phyloP scores from a whole-genome alignment of 2,888 invertebrate genomes.

The Volucella bombylans region DNA sequence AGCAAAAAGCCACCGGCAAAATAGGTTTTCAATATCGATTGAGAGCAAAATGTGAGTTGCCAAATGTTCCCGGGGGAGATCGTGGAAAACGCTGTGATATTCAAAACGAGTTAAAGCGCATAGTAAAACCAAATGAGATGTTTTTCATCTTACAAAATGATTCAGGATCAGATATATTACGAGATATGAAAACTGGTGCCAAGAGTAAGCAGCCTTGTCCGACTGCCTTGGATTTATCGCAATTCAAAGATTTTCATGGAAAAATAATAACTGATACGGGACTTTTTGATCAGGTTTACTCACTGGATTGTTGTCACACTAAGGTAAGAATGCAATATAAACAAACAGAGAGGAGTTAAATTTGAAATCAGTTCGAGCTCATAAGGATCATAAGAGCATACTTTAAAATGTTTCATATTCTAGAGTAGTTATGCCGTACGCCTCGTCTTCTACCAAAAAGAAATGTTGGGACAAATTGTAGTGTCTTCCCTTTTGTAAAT shows the following conservation, averaged over 20 bases:
- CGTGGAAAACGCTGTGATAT: conserved; percentile 27
- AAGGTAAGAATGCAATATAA: conserved; percentile 27
- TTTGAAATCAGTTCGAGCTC: no score
- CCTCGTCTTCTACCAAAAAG: no score
- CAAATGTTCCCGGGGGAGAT: conserved; percentile 18
- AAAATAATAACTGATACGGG: conserved; percentile 70
- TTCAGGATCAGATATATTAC: conserved; percentile 35
- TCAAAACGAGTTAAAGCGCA: conserved; percentile 38
- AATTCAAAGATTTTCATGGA: conserved; percentile 75
- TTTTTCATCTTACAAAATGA: conserved; percentile 63
- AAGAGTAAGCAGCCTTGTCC: background rate
- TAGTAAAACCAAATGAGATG: conserved; percentile 58
- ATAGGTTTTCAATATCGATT: conserved; percentile 54
- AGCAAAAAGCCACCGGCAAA: conserved; percentile 13
- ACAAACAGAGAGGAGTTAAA: no score
- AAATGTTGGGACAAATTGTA: no score
- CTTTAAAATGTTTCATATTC: no score
- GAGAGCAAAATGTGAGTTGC: conserved; percentile 43
- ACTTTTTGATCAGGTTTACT: conserved; percentile 54
- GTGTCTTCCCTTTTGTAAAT: no score
- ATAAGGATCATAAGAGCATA: no score
- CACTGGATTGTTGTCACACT: conserved; percentile 59
- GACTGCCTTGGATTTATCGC: conserved; percentile 77
- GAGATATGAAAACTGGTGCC: background rate
- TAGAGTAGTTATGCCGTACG: no score